Percentiles rank a stretch among this genome's conserved stretches.
Evolutionary conservation across 2,888 invertebrate genomes (phyloP).

Genomic region (Tachina grossa): DNA sequence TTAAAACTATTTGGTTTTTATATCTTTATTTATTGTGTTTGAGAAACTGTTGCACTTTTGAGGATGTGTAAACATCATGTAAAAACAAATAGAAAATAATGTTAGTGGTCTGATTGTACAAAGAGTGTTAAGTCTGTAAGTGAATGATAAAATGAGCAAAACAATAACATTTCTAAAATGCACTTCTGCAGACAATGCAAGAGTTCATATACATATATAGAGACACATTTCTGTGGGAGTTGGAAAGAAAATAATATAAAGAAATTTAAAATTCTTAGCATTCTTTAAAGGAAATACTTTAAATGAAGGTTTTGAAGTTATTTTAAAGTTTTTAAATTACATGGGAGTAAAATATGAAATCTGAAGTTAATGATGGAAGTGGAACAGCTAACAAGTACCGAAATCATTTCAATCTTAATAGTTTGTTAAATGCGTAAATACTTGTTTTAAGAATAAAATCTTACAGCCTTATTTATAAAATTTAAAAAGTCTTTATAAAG

Average conservation of each 20-base stretch:
- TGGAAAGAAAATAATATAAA: not conserved
- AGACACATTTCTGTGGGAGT: not conserved
- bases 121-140: constrained; percentile 33
- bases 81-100: constrained; percentile 34
- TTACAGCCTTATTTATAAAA: too few relatives aligned
- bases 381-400: too few relatives aligned
- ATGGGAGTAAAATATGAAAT: too few relatives aligned
- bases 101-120: constrained; percentile 51
- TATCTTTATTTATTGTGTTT: constrained; percentile 29
- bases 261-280: not conserved
- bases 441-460: too few relatives aligned
- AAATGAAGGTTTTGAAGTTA: too few relatives aligned
- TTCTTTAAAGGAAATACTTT: not conserved
- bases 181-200: not conserved
- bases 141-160: constrained; percentile 20
- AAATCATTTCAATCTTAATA: too few relatives aligned
- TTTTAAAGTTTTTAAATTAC: too few relatives aligned
- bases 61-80: constrained; percentile 21
- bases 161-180: constrained; percentile 31
- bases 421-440: too few relatives aligned
- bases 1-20: constrained; percentile 25
- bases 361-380: too few relatives aligned
- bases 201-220: not conserved
- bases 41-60: constrained; percentile 43
- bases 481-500: too few relatives aligned